These are phyloP conservation scores for Crioceris asparagi DNA, from an alignment of 2,888 invertebrate genomes.

Conservation along the genomic window DNA sequence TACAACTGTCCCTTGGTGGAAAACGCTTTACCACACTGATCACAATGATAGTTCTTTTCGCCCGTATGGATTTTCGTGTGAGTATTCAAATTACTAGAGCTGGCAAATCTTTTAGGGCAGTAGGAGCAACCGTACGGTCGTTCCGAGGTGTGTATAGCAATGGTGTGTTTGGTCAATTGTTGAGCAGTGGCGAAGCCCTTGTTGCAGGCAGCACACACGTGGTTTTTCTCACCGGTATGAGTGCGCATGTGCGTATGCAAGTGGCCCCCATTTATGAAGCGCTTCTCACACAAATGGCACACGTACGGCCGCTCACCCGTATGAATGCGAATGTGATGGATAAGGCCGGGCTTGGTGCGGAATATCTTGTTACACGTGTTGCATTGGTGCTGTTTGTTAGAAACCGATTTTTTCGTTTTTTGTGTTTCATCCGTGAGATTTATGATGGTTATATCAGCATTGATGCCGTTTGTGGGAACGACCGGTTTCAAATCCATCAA, in stretches of 20 bases:
- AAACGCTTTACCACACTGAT: slow-evolving; percentile 37
- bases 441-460: too few relatives aligned
- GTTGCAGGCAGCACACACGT: slow-evolving; percentile 35
- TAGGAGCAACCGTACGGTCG: slow-evolving; percentile 37
- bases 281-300: slow-evolving; percentile 37
- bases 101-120: slow-evolving; percentile 37
- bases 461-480: background rate
- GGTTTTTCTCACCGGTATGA: slow-evolving; percentile 39
- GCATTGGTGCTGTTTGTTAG: slow-evolving; percentile 32
- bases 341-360: slow-evolving; percentile 34
- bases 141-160: slow-evolving; percentile 37
- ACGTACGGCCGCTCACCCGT: slow-evolving; percentile 38
- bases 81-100: slow-evolving; percentile 37
- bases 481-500: slow-evolving; percentile 10
- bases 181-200: slow-evolving; percentile 39
- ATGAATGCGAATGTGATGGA: slow-evolving; percentile 38
- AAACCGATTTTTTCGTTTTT: slow-evolving; percentile 9
- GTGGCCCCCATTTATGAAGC: slow-evolving; percentile 38
- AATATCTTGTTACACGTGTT: slow-evolving; percentile 38
- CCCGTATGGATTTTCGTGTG: slow-evolving; percentile 38
- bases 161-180: slow-evolving; percentile 38
- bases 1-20: slow-evolving; percentile 37
- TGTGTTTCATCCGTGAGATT: slow-evolving; percentile 25
- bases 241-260: slow-evolving; percentile 38
- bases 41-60: slow-evolving; percentile 38